phyloP scores from a whole-genome alignment of 2,113 vertebrate species.

The Aspiorhynchus laticeps region DNA sequence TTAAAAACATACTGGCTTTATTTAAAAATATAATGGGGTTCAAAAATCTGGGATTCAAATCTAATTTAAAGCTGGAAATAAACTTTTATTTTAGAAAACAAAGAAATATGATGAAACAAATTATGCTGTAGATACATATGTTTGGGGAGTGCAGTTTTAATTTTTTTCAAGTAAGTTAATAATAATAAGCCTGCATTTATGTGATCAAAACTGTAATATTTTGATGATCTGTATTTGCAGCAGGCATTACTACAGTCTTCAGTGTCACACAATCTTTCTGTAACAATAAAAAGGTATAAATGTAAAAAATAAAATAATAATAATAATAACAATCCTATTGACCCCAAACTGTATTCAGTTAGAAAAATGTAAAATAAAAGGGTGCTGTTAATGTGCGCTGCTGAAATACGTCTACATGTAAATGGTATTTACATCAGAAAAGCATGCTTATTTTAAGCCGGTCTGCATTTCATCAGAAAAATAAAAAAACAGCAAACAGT shows the following conservation, averaged over 20 bases:
- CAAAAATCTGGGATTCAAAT: neutral
- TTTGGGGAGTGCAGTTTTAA: neutral
- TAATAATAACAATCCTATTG: too few species aligned
- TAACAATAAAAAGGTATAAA: too few species aligned
- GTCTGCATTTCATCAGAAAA: neutral
- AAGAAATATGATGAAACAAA: neutral
- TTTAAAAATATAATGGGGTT: neutral
- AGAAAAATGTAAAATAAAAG: too few species aligned
- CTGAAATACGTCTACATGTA: neutral
- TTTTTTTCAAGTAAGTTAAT: neutral
- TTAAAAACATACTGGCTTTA: neutral
- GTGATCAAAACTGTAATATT: neutral
- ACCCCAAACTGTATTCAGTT: too few species aligned
- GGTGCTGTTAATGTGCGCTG: neutral
- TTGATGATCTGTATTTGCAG: neutral
- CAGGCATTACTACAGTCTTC: neutral
- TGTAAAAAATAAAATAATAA: too few species aligned
- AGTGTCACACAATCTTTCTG: neutral
- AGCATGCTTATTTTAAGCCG: neutral
- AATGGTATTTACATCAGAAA: neutral
- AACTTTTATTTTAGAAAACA: neutral
- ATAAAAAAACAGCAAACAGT: neutral
- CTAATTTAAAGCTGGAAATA: neutral
- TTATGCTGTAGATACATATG: neutral
- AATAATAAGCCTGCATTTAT: neutral